Conservation (phyloP, 2,113 vertebrate species). For the Opisthocomus hoazin region DNA sequence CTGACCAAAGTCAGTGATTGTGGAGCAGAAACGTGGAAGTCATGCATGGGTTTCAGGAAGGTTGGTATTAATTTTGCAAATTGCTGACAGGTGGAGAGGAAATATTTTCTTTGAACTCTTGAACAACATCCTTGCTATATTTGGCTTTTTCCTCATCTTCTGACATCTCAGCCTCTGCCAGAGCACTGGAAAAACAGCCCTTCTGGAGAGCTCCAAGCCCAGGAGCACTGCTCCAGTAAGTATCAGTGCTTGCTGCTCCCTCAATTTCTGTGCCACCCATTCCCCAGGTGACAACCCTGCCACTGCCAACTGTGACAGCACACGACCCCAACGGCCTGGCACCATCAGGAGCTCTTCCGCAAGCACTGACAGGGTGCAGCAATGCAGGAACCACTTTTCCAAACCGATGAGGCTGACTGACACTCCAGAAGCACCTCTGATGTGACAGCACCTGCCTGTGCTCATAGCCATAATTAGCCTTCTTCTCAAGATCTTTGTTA, state of each 20-base stretch:
- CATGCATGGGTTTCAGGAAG: not conserved
- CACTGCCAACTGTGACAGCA: not conserved
- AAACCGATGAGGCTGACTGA: not conserved
- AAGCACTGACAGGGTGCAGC: not conserved
- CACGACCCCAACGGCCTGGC: not conserved
- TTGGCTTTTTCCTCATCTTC: not conserved
- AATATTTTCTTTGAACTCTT: not conserved
- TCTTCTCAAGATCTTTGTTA: not conserved
- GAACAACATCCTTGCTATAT: not conserved
- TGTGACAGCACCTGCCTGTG: not conserved
- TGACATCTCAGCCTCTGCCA: not conserved
- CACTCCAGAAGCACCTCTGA: not conserved
- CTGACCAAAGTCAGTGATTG: not conserved
- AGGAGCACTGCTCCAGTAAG: not conserved
- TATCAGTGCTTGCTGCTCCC: not conserved
- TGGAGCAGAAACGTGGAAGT: not conserved
- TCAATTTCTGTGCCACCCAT: not conserved
- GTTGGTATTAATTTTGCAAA: not conserved
- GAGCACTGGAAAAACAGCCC: rapidly evolving
- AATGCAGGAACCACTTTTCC: not conserved
- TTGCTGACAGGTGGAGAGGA: not conserved
- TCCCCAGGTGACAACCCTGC: not conserved
- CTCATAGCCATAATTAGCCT: not conserved
- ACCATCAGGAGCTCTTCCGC: not conserved
- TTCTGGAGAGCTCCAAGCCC: not conserved